Evolutionary conservation across 2,113 vertebrate genomes (phyloP).

Genomic region (Leuciscus idus): DNA sequence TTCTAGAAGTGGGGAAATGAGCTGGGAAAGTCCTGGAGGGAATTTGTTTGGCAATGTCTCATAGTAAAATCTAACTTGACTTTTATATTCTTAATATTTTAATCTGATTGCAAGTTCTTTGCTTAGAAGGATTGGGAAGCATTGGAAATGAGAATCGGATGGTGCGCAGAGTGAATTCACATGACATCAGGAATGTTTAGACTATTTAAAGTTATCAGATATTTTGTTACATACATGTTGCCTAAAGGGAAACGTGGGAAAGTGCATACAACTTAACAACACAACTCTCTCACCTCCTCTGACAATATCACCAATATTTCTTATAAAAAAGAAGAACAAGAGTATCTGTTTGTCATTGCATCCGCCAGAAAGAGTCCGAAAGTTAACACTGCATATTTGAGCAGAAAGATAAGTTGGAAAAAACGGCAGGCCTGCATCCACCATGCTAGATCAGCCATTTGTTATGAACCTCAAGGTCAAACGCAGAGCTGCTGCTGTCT

Average conservation of each 20-base stretch:
- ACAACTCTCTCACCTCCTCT: slow-evolving; percentile 42
- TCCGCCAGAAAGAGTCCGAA: slow-evolving; percentile 26
- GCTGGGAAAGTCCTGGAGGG: background rate
- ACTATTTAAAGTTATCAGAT: background rate
- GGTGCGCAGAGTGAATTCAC: background rate
- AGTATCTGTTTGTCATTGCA: slow-evolving; percentile 19
- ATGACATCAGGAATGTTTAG: background rate
- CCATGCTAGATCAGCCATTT: slow-evolving; percentile 61
- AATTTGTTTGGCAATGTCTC: background rate
- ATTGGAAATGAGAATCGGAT: background rate
- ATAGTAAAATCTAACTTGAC: background rate
- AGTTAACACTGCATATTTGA: slow-evolving; percentile 56
- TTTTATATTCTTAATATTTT: background rate
- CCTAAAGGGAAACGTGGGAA: slow-evolving; percentile 44
- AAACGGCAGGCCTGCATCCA: slow-evolving; percentile 46
- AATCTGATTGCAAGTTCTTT: background rate
- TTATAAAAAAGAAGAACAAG: slow-evolving; percentile 57
- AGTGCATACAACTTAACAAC: slow-evolving; percentile 50
- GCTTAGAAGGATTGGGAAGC: background rate
- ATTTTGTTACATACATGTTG: slow-evolving; percentile 53
- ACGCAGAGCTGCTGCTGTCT: slow-evolving; percentile 12
- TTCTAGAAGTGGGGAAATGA: background rate
- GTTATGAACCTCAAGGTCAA: slow-evolving; percentile 56
- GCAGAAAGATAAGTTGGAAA: slow-evolving; percentile 44
- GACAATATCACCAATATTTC: slow-evolving; percentile 63